Evolutionary conservation across 2,888 invertebrate genomes (phyloP).

Genomic region (Nephrocerus scutellatus): DNA sequence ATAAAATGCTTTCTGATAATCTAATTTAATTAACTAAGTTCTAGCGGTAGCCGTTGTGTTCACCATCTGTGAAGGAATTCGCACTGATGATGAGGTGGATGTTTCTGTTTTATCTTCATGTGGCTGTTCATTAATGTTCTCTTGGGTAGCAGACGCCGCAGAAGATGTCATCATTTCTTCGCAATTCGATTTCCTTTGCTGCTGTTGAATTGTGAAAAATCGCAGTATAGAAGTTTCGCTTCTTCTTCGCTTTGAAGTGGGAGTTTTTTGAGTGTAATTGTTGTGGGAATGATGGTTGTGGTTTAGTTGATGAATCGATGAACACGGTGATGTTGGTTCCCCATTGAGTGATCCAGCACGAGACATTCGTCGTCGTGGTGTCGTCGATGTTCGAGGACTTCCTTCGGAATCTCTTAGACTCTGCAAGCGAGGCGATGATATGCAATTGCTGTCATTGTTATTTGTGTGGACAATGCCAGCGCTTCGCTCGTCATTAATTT

Average conservation of each 20-base stretch:
- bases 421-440: conserved; percentile 41
- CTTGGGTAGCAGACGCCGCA: background rate
- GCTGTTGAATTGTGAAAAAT: conserved; percentile 36
- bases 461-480: background rate
- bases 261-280: conserved; percentile 40
- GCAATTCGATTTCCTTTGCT: conserved; percentile 5
- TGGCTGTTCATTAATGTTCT: background rate
- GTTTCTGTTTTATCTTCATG: conserved; percentile 1
- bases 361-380: conserved; percentile 36
- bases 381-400: conserved; percentile 31
- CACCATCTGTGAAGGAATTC: too few relatives aligned
- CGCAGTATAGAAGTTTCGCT: conserved; percentile 44
- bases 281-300: conserved; percentile 23
- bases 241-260: conserved; percentile 42
- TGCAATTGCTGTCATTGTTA: background rate
- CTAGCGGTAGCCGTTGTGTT: too few relatives aligned
- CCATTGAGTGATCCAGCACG: conserved; percentile 25
- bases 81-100: too few relatives aligned
- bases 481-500: conserved; percentile 30
- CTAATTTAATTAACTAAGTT: too few relatives aligned
- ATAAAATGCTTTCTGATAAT: too few relatives aligned
- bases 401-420: conserved; percentile 35
- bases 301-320: conserved; percentile 8
- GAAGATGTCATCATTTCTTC: conserved; percentile 4
- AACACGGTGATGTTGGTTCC: conserved; percentile 24